A percentile compares a stretch with the other conserved stretches of the same genome.
Conservation (phyloP, 2,888 invertebrate genomes). For the Exocentrus adspersus region DNA sequence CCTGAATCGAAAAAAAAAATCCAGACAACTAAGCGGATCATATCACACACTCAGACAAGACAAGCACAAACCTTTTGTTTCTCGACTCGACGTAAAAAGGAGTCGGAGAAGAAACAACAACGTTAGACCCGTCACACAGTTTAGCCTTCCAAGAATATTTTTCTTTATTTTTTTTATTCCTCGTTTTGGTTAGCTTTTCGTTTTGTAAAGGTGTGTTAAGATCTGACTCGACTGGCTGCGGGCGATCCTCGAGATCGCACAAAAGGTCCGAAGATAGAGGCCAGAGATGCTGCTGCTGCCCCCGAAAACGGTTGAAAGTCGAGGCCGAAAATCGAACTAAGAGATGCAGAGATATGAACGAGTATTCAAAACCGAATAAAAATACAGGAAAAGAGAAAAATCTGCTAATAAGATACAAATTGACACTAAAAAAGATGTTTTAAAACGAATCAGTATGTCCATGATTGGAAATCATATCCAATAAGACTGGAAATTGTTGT, state of each 20-base stretch:
- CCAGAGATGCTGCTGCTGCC: background rate
- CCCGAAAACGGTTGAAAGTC: slow-evolving; percentile 12
- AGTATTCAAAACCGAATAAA: background rate
- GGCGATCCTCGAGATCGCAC: slow-evolving; percentile 17
- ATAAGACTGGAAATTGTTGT: no score
- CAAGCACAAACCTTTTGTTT: slow-evolving; percentile 8
- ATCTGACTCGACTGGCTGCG: slow-evolving; percentile 12
- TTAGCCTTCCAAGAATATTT: slow-evolving; percentile 18
- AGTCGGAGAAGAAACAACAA: slow-evolving; percentile 15
- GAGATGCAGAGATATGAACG: background rate
- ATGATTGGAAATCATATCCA: no score
- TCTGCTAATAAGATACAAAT: no score
- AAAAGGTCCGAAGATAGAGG: slow-evolving; percentile 17
- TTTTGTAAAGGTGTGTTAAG: slow-evolving; percentile 23
- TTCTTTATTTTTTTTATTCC: slow-evolving; percentile 7
- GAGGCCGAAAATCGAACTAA: background rate
- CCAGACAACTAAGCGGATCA: slow-evolving; percentile 15
- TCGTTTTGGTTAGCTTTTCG: slow-evolving; percentile 15
- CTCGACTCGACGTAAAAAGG: slow-evolving; percentile 2
- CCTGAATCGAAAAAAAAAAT: no score
- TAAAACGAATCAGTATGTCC: no score
- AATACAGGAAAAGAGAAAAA: no score
- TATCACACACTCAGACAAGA: slow-evolving; percentile 3
- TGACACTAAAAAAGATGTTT: no score
- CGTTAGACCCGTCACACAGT: slow-evolving; percentile 27